Evolutionary conservation across 2,888 invertebrate genomes (phyloP).

Genomic region (Quadroppia sp.): DNA sequence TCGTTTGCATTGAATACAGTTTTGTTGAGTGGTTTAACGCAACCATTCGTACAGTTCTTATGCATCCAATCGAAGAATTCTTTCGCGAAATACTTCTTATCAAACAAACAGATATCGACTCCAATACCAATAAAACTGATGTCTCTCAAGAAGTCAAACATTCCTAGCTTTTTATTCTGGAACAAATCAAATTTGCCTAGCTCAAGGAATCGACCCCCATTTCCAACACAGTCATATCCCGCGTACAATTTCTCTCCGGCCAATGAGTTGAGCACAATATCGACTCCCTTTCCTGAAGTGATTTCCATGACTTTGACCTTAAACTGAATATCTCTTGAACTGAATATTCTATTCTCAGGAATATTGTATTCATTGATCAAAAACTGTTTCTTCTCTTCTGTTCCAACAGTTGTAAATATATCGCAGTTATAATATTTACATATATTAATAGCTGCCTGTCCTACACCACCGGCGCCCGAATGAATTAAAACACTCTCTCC

Average conservation of each 20-base stretch:
- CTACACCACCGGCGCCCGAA: slow-evolving; percentile 88
- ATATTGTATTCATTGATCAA: slow-evolving; percentile 81
- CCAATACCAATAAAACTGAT: slow-evolving; percentile 95
- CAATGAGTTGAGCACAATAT: slow-evolving; percentile 89
- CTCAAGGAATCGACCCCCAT: slow-evolving; percentile 91
- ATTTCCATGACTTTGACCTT: slow-evolving; percentile 78
- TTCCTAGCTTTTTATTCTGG: slow-evolving; percentile 74
- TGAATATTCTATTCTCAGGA: slow-evolving; percentile 74
- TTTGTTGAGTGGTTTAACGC: neutral
- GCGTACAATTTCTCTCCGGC: slow-evolving; percentile 93
- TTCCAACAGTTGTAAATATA: slow-evolving; percentile 82
- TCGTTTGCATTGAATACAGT: neutral
- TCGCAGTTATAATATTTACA: slow-evolving; percentile 81
- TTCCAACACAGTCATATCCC: slow-evolving; percentile 73
- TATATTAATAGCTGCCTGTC: slow-evolving; percentile 92
- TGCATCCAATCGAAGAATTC: slow-evolving; percentile 83
- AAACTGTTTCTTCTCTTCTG: slow-evolving; percentile 75
- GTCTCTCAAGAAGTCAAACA: slow-evolving; percentile 91
- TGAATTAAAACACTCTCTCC: slow-evolving; percentile 70
- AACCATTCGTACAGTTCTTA: slow-evolving; percentile 62
- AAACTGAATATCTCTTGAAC: slow-evolving; percentile 84
- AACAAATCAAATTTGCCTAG: slow-evolving; percentile 96
- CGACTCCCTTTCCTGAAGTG: slow-evolving; percentile 81
- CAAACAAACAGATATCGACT: slow-evolving; percentile 86
- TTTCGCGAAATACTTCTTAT: slow-evolving; percentile 59